phyloP scores from a whole-genome alignment of 1,140 invertebrate species.

The Tribolium madens region DNA sequence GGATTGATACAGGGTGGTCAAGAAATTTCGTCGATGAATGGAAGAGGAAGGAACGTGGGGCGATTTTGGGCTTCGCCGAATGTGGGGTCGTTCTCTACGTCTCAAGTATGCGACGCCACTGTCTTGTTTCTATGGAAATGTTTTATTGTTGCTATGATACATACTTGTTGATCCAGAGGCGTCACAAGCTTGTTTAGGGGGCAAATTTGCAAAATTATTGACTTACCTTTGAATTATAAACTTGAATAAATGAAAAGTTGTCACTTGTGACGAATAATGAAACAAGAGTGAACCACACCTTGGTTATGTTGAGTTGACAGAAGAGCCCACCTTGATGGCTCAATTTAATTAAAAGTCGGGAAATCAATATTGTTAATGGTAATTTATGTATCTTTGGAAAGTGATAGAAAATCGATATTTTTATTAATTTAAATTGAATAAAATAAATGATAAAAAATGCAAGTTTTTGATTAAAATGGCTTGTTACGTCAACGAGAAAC shows the following conservation, averaged over 20 bases:
- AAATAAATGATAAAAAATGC: too few species aligned
- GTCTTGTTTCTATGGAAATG: neutral
- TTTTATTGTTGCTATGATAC: neutral
- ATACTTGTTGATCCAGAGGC: too few species aligned
- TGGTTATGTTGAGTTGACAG: neutral
- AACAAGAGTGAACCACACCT: neutral
- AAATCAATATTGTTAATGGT: neutral
- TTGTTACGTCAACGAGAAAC: too few species aligned
- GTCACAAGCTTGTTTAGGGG: too few species aligned
- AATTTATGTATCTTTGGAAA: neutral
- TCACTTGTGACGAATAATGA: too few species aligned
- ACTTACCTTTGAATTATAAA: neutral
- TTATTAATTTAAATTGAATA: too few species aligned
- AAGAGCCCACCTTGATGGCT: neutral
- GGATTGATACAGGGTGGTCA: conserved; percentile 78
- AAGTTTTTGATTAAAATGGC: too few species aligned
- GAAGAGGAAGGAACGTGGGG: conserved; percentile 79
- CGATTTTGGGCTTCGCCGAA: conserved; percentile 82
- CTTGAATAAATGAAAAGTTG: too few species aligned
- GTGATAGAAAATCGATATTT: too few species aligned
- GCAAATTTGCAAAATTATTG: too few species aligned
- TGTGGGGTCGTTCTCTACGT: conserved; percentile 82
- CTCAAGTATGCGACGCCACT: too few species aligned
- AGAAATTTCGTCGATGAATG: conserved; percentile 72
- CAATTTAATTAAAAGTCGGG: neutral